Evolutionary conservation across 1,140 invertebrate species (phyloP).

Genomic region (Rhizoglyphus robini): DNA sequence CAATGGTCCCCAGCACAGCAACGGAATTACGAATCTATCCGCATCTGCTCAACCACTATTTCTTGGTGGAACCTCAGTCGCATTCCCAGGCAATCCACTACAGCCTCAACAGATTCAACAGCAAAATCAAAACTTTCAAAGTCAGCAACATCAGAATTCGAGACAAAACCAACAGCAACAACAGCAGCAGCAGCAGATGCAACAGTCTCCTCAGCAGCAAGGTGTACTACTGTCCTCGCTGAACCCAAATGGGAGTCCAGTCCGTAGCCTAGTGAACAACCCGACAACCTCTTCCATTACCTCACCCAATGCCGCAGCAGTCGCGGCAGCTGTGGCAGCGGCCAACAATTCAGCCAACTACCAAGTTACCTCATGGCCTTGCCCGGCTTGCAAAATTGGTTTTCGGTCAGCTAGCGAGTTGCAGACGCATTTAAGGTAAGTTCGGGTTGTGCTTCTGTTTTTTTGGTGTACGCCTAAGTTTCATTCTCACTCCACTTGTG

Average conservation of each 20-base stretch:
- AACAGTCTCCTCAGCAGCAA: conserved; percentile 14
- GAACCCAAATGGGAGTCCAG: neutral
- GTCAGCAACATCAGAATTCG: neutral
- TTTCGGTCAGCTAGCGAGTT: conserved; percentile 29
- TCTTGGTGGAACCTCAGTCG: conserved; percentile 22
- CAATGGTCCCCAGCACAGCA: neutral
- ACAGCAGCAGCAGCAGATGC: conserved; percentile 23
- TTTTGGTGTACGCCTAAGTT: neutral
- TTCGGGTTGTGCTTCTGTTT: neutral
- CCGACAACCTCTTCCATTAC: neutral
- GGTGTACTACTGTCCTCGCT: conserved; percentile 7
- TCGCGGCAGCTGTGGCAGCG: conserved; percentile 12
- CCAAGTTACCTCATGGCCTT: conserved; percentile 26
- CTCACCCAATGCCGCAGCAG: neutral
- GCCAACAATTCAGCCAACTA: neutral
- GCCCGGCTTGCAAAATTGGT: conserved; percentile 29
- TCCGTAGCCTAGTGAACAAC: neutral
- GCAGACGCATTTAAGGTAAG: conserved; percentile 27
- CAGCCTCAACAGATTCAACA: conserved; percentile 20
- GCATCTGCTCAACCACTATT: neutral
- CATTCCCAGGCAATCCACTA: conserved; percentile 26
- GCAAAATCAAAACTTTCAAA: conserved; percentile 11
- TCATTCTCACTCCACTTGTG: neutral
- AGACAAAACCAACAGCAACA: conserved; percentile 17
- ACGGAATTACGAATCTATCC: neutral